Base-by-base conservation (phyloP, 2,113 vertebrate species). In the Hystrix brachyura region DNA sequence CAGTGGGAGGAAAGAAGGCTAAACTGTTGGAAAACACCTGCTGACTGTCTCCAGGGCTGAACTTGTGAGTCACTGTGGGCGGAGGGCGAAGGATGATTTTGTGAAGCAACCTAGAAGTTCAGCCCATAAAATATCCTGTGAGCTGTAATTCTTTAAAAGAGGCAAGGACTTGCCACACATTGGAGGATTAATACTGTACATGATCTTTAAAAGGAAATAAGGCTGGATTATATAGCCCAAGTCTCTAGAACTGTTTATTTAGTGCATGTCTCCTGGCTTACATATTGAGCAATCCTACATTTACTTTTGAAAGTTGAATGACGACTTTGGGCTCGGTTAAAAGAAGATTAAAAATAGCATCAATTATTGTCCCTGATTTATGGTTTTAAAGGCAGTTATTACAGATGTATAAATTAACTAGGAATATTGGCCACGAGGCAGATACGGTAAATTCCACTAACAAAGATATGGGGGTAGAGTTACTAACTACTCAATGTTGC, bases 401-500 rank as follows among this genome's bases (percentile, higher is more conserved):
- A 92, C 55, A 59, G 95, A 85, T 43, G n/a, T 91, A 76, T 32
- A 95, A 29, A 84, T 55, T 71, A 87, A 79, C 51, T 90, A 67
- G 64, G 53, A 91, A 89, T 57, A 71, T 7, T 7, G 34, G 29
- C 17, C 82, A 64, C 46, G 53, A 78, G 53, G 23, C 5, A 94
- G 19, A 65, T 65, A 93, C 60, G 76, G 91, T 81, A 51, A 93
- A 97, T 86, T 78, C 43, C 29, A 91, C 60, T 93, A 80, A 83
- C n/a, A 94, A 87, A 79, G 51, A 95, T 46, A 78, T 18, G 29
- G n/a, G 32, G 34, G 46, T 55, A 80, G 76, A 25, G 27, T 89
- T 46, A 78, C 43, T 48, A 90, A 83, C 62, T 78, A 93, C 29
- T 87, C 48, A 78, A 2, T 25, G 8, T 87, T 43, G 72, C 51